phyloP scores from a whole-genome alignment of 2,888 invertebrate genomes.

The Drosophila falleni region DNA sequence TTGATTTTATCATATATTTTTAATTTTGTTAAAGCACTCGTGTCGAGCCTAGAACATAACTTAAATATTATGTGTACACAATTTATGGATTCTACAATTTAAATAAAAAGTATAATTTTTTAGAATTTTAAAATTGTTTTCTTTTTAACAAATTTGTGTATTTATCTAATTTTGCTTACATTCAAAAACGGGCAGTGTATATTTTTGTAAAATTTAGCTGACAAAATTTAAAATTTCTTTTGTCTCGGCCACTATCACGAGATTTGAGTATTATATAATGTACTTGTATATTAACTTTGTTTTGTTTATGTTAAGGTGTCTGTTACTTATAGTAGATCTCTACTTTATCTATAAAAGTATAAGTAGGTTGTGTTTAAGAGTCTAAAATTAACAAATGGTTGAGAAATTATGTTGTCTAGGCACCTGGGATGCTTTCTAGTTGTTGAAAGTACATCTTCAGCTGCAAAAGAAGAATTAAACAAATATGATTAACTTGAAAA shows the following conservation, averaged over 20 bases:
- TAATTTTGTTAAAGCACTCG: conserved; percentile 63
- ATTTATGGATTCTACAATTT: conserved; percentile 53
- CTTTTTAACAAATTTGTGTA: conserved; percentile 23
- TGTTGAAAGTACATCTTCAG: conserved; percentile 72
- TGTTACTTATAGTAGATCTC: conserved; percentile 18
- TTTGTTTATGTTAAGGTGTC: conserved; percentile 24
- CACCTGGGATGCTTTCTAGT: conserved; percentile 39
- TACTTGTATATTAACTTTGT: conserved; percentile 39
- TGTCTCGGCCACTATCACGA: conserved; percentile 84
- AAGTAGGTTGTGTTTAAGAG: conserved; percentile 62
- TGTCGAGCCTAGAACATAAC: conserved; percentile 58
- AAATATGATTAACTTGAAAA: neutral
- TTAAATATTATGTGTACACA: conserved; percentile 64
- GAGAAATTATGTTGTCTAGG: conserved; percentile 37
- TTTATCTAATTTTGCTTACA: conserved; percentile 40
- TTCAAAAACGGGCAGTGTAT: conserved; percentile 35
- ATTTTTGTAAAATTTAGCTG: conserved; percentile 61
- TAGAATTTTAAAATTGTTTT: conserved; percentile 12
- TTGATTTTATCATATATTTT: conserved; percentile 42
- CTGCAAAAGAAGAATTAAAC: conserved; percentile 40
- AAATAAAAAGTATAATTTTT: conserved; percentile 48
- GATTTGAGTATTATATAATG: conserved; percentile 84
- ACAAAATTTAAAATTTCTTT: conserved; percentile 68
- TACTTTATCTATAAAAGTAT: conserved; percentile 42
- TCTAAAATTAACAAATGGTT: conserved; percentile 51